Evolutionary conservation across 1,140 invertebrate genomes (phyloP), one percentile per base, ranked within the genome.

Genomic region (Andricus grossulariae): DNA sequence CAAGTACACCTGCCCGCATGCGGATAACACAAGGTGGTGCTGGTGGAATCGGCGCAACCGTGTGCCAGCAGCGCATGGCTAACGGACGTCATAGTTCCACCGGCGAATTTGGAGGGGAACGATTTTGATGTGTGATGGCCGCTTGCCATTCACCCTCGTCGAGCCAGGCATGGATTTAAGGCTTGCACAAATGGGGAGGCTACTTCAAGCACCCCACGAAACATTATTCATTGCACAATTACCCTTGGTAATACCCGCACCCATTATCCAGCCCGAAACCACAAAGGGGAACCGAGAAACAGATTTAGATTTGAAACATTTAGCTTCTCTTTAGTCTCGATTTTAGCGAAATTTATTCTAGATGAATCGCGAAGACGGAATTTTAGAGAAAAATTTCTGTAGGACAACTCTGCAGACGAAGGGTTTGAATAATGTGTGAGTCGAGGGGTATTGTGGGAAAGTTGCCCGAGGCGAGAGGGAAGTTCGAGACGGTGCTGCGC

Each of bases 201-300:
- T 66, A 66, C 60, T 66, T 66, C 25, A 66, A 8, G 60, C 60
- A 66, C 60, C 60, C 60, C 32, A 39, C 2, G 39, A 13, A 45
- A 66, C 25, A 66, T 66, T 66, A 66, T 66, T 66, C 60, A 66
- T 66, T 66, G 60, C 32, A 66, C 60, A 66, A 66, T 66, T 66
- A 66, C 60, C 39, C 60, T 8, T 3, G 5, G 60, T 66, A 16
- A 66, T 66, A 16, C 25, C 60, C 60, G 39, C 21, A 66, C 39
- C 15, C 60, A 66, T 66, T 19, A 55, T 19, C 21, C 21, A 19
- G 54, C 21, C 18, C 54, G 19, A 12, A 19, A 55, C 18, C 18
- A 55, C 8, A 12, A 21, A 45, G 39, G 39, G 39, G 39, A 45
- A 45, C 39, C 1, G 10, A 7, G 39, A 11, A 45, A 45, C 39